Base-by-base conservation (phyloP, 2,113 vertebrate genomes). In the Onychostoma macrolepis region DNA sequence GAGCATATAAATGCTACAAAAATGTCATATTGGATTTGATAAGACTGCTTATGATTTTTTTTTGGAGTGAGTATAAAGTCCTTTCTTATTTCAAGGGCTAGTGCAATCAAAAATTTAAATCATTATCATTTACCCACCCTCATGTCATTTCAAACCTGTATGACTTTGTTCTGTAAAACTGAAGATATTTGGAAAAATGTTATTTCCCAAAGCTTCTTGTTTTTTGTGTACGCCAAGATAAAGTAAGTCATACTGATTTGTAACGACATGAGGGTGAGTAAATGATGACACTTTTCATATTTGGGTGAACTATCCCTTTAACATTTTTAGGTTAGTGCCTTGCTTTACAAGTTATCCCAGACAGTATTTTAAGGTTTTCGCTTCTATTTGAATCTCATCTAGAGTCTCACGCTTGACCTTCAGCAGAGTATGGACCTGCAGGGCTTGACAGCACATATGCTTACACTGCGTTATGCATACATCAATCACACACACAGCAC, bases 391-490 rank as follows among this genome's bases (percentile, higher is more conserved):
- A 33, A 69, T 71, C 26, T 33, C 30, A 58, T 45, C 67, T 76
- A 83, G 61, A 65, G 26, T 38, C 69, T 88, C 78, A 87, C 81
- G 83, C 65, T 75, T 92, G 93, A 94, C 93, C 92, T 92, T 93
- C 90, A 91, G 87, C 86, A 53, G 85, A 83, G 79, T 38, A 48
- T n/a, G 45, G 56, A 67, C 11, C 71, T 30, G 33, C 33, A 30
- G 33, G 30, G 80, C 67, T 74, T 85, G 81, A 82, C 56, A 61
- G 88, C 87, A 90, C 88, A 85, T 43, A 7, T 87, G 94, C 94
- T 94, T 90, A 91, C 92, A 80, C 90, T 87, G 92, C 92, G 74
- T 86, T 93, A 91, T 90, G 28, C 80, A 69, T 88, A 90, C 69
- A 79, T 79, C 74, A 85, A 84, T 80, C 81, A 33, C 93, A 93